Base-by-base conservation (phyloP, 1,140 invertebrate species). In the Cydia amplana region DNA sequence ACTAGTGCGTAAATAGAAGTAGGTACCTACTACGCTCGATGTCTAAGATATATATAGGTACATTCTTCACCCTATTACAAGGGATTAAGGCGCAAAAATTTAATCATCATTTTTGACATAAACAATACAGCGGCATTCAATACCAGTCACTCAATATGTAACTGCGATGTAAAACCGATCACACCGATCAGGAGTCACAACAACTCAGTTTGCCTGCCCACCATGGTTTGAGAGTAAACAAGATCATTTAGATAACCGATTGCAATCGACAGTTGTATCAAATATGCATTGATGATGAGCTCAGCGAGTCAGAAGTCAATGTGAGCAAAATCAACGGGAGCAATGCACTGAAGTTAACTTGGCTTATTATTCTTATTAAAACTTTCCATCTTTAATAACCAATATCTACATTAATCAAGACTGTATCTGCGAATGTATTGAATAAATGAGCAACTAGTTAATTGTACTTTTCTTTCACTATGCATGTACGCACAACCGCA, bases 241-340 rank as follows among this genome's bases (percentile, higher is more conserved):
- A 70, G 65, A 36, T 70, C 25, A 14, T 70, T 70, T 18, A 43
- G 65, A 70, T 70, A 70, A 18, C 25, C 70, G 51, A 60, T 77
- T 40, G 73, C 73, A 60, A n/a, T 65, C 67, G 46, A 7, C 25
- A 43, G 28, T 36, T 36, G 10, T 74, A 16, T 67, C 60, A 32
- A 77, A 72, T 67, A 60, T 46, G 67, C 46, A 70, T 77, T 63
- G 46, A 74, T 51, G 28, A 18, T 20, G 12, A 25, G 63, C 20
- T 60, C 49, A n/a, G n/a, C n/a, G 40, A 60, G 76, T 77, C 76
- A 77, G 18, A 77, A 74, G 76, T 74, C 76, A 74, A 74, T 46
- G 25, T 36, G n/a, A 67, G 32, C 65, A 16, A 36, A 32, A 23
- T n/a, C 7, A 60, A 70, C 32, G 65, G 18, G 65, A 70, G 65